Evolutionary conservation across 2,888 invertebrate species (phyloP).

Genomic region (Branchipolynoe longqiensis): DNA sequence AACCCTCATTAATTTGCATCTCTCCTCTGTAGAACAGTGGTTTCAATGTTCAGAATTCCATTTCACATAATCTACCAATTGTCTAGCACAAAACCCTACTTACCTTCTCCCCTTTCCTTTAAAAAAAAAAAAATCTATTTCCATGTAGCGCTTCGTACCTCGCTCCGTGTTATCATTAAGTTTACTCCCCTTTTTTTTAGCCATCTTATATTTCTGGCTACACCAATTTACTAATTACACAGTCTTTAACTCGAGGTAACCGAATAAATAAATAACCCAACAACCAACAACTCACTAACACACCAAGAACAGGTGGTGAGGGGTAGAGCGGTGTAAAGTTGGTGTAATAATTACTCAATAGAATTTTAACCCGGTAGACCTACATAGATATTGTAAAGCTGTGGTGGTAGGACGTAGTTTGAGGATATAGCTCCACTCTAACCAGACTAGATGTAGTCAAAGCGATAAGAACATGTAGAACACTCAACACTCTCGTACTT

Average conservation of each 20-base stretch:
- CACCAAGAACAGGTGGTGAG: too few relatives aligned
- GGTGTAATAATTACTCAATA: too few relatives aligned
- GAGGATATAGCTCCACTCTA: background rate
- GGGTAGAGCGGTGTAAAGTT: too few relatives aligned
- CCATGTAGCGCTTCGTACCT: constrained; percentile 17
- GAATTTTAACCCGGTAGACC: background rate
- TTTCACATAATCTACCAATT: constrained; percentile 14
- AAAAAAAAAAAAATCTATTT: background rate
- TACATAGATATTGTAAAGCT: background rate
- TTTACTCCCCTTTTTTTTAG: too few relatives aligned
- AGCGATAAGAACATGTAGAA: background rate
- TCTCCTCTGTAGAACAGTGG: constrained; percentile 18
- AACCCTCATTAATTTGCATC: constrained; percentile 20
- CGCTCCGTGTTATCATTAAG: constrained; percentile 17
- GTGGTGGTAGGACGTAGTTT: too few relatives aligned
- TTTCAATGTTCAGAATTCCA: background rate
- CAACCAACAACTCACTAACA: too few relatives aligned
- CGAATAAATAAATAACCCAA: too few relatives aligned
- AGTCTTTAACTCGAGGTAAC: background rate
- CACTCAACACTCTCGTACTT: too few relatives aligned
- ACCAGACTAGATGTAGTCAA: background rate
- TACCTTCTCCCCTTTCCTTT: background rate
- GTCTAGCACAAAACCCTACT: constrained; percentile 4
- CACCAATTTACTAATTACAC: too few relatives aligned
- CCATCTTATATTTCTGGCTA: too few relatives aligned